Evolutionary conservation across 2,797 vertebrate genomes (phyloP).

Genomic region (Podarcis lilfordi): DNA sequence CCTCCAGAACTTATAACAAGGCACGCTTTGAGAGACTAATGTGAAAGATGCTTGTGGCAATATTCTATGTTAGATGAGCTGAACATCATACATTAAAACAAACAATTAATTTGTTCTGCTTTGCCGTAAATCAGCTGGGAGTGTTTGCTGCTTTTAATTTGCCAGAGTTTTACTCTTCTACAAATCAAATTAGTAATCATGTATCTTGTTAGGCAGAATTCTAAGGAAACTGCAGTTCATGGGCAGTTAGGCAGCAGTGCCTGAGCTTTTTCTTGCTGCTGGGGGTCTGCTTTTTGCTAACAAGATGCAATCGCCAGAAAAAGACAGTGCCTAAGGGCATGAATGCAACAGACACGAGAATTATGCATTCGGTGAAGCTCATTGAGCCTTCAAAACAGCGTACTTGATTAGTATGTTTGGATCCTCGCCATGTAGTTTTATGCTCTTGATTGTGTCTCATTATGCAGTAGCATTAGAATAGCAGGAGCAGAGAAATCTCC

Average conservation of each 20-base stretch:
- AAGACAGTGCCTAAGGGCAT: constrained; percentile 52
- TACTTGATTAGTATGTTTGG: constrained; percentile 60
- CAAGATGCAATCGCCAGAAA: constrained; percentile 53
- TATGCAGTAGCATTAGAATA: constrained; percentile 47
- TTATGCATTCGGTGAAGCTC: constrained; percentile 52
- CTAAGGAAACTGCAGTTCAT: constrained; percentile 51
- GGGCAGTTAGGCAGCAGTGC: constrained; percentile 53
- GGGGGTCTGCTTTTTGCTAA: constrained; percentile 57
- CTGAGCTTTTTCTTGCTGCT: constrained; percentile 54
- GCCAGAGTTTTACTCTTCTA: constrained; percentile 51
- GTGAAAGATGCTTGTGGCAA: constrained; percentile 19
- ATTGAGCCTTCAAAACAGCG: constrained; percentile 55
- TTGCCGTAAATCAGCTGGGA: constrained; percentile 55
- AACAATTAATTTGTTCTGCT: constrained; percentile 48
- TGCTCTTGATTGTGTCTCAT: constrained; percentile 55
- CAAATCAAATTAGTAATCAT: constrained; percentile 62
- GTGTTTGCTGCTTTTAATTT: constrained; percentile 60
- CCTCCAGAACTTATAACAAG: neutral
- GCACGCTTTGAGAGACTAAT: constrained; percentile 20
- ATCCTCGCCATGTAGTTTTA: constrained; percentile 51
- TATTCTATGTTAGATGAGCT: constrained; percentile 44
- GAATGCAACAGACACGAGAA: constrained; percentile 45
- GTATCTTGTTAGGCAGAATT: constrained; percentile 56
- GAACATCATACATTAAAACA: constrained; percentile 53
- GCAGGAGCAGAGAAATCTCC: constrained; percentile 10